phyloP scores from a whole-genome alignment of 2,888 invertebrate species.

The Seira ritae region DNA sequence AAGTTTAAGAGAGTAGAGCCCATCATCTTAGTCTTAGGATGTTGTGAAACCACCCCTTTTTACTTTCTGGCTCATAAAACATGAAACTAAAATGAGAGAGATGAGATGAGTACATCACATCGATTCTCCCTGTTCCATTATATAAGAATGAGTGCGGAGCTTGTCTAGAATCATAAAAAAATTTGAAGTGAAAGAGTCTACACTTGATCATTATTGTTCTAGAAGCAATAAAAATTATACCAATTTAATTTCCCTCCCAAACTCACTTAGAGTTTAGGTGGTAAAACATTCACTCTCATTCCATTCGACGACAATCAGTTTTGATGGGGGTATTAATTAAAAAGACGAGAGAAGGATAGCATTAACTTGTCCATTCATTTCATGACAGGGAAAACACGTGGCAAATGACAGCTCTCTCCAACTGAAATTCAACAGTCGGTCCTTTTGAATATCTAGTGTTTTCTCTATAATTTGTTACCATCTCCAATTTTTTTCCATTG shows the following conservation, averaged over 20 bases:
- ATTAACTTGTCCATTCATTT: neutral
- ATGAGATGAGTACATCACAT: too few species aligned
- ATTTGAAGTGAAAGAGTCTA: conserved; percentile 31
- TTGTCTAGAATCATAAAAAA: too few species aligned
- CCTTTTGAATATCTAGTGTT: too few species aligned
- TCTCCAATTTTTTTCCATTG: neutral
- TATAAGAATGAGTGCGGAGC: too few species aligned
- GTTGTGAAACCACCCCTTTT: conserved; percentile 35
- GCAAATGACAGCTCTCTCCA: neutral
- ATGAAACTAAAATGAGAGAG: neutral
- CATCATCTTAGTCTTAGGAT: conserved; percentile 10
- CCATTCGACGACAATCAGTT: too few species aligned
- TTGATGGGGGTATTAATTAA: too few species aligned
- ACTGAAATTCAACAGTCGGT: too few species aligned
- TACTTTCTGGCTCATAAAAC: conserved; percentile 32
- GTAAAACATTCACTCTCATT: conserved; percentile 9
- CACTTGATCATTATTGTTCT: conserved; percentile 34
- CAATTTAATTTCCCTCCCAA: conserved; percentile 39
- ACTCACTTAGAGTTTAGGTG: conserved; percentile 27
- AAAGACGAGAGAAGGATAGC: neutral
- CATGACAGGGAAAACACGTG: conserved; percentile 3
- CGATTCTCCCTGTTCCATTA: too few species aligned
- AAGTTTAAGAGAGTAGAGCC: too few species aligned
- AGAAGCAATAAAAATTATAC: conserved; percentile 37
- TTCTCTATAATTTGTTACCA: conserved; percentile 17